Base-by-base conservation (phyloP, 2,797 vertebrate species). In the Myotis myotis region DNA sequence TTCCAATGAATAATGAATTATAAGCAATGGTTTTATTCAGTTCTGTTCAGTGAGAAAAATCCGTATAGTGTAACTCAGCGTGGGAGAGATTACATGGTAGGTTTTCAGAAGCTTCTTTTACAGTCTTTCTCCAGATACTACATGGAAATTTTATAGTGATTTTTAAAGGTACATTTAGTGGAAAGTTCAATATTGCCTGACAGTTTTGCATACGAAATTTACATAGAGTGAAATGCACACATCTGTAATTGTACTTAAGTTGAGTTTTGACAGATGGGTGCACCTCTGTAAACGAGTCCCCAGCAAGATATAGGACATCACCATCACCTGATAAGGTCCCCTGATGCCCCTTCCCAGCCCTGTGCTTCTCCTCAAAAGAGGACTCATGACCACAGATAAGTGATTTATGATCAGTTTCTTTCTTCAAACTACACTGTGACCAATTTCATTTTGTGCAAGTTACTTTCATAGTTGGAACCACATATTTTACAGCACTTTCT, bases 81-180 rank as follows among this genome's bases (percentile, higher is more conserved):
- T 88, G 38, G 87, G 6, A 72, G 66, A 76, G 49, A 38, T 30
- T 47, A 4, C 12, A 33, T 30, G 60, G 12, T 55, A 38, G 12
- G 36, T 51, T 15, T 57, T 75, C n/a, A 62, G 79, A 70, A 81
- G 44, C 36, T 25, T 78, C 64, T 90, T 44, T 70, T 70, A 78
- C 2, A 70, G 13, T 20, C 62, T 84, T 93, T 62, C 7, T 81
- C n/a, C 13, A 64, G 38, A 93, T 47, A 51, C 28, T 51, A 2
- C 7, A 3, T 47, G 30, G 33, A 78, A 75, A 79, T 80, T 68
- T 79, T 71, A 28, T 22, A 68, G 36, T 86, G 88, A 72, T 30
- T 97, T 92, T 93, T 64, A 85, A 93, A 92, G 51, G 9, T n/a
- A 47, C 3, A 41, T 92, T 87, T 71, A 57, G 55, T 88, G 68